phyloP scores from a whole-genome alignment of 2,113 vertebrate species.

The Corythornis cristatus region DNA sequence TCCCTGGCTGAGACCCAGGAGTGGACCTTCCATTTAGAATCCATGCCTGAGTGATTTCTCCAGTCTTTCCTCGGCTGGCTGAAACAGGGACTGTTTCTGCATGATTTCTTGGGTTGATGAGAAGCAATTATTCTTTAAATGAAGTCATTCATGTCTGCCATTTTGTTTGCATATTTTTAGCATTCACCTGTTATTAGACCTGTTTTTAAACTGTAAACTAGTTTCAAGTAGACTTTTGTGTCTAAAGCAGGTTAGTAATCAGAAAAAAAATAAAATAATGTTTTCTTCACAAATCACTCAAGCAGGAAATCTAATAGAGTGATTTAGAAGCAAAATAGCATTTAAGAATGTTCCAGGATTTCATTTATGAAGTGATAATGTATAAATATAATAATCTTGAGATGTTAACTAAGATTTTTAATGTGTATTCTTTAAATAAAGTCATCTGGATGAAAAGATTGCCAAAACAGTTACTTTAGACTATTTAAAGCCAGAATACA shows the following conservation, averaged over 20 bases:
- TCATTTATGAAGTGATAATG: conserved; percentile 40
- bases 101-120: conserved; percentile 89
- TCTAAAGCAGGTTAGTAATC: conserved; percentile 77
- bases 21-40: conserved; percentile 83
- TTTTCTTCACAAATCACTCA: conserved; percentile 82
- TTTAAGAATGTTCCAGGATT: conserved; percentile 74
- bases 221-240: conserved; percentile 84
- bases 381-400: neutral
- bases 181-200: conserved; percentile 87
- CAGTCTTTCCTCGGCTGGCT: conserved; percentile 74
- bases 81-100: conserved; percentile 84
- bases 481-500: neutral
- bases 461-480: neutral
- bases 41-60: conserved; percentile 83
- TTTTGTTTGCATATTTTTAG: conserved; percentile 88
- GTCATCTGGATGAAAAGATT: neutral
- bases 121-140: conserved; percentile 87
- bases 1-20: conserved; percentile 77
- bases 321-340: conserved; percentile 77
- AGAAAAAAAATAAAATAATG: conserved; percentile 81
- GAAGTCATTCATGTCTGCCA: conserved; percentile 88
- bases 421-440: neutral
- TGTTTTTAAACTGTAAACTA: conserved; percentile 83
- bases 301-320: conserved; percentile 81
- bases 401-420: conserved; percentile 20